A percentile compares a stretch with the other conserved stretches of the same genome.
phyloP scores from a whole-genome alignment of 1,140 invertebrate genomes.

The Cataglyphis hispanica region DNA sequence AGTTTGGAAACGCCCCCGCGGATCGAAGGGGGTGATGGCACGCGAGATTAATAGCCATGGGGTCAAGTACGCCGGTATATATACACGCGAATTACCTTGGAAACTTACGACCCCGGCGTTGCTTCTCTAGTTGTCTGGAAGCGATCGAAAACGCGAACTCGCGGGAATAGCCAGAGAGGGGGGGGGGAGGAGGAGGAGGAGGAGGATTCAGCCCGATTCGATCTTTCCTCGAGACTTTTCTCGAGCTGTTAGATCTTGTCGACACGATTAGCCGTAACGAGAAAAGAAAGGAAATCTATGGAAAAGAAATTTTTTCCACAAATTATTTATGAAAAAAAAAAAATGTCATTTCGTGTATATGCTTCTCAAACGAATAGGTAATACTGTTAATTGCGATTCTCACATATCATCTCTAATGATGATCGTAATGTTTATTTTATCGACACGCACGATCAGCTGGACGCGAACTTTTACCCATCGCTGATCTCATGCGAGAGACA shows the following conservation, averaged over 20 bases:
- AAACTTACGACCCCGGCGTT: constrained; percentile 64
- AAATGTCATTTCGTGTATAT: too few species aligned
- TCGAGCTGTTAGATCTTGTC: constrained; percentile 9
- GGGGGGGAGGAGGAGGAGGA: background rate
- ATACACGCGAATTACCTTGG: constrained; percentile 67
- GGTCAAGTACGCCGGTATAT: constrained; percentile 74
- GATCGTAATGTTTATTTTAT: constrained; percentile 58
- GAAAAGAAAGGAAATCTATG: too few species aligned
- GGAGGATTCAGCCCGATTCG: constrained; percentile 46
- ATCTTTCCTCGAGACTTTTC: constrained; percentile 27
- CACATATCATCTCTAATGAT: background rate
- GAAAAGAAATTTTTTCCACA: too few species aligned
- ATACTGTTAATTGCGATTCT: constrained; percentile 6
- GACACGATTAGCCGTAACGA: background rate
- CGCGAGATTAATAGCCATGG: constrained; percentile 77
- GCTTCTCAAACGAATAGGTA: background rate
- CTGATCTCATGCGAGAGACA: constrained; percentile 56
- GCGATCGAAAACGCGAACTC: constrained; percentile 66
- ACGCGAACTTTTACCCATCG: constrained; percentile 54
- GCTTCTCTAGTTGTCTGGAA: constrained; percentile 38
- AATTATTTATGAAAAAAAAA: too few species aligned
- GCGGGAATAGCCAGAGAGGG: background rate
- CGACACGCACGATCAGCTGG: constrained; percentile 57
- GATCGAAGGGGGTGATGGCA: constrained; percentile 75
- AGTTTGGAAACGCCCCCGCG: constrained; percentile 79